phyloP scores from a whole-genome alignment of 1,140 invertebrate species.

The Helicorthomorpha holstii region DNA sequence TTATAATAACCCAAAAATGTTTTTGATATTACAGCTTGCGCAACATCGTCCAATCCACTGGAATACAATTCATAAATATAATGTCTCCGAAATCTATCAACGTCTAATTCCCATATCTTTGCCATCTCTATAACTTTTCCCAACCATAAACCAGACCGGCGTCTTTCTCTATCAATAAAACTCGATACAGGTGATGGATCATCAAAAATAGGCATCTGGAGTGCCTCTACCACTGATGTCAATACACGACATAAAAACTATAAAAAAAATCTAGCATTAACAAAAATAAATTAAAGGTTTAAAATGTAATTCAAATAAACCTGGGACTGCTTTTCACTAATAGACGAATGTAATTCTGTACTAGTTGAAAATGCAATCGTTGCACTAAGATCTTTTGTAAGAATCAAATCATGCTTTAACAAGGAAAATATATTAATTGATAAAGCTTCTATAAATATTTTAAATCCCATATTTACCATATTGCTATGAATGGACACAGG shows the following conservation, averaged over 20 bases:
- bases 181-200: no score
- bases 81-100: constrained; percentile 52
- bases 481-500: not conserved
- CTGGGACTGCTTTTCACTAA: no score
- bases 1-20: not conserved
- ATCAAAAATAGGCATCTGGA: constrained; percentile 9
- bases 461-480: not conserved
- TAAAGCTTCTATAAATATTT: no score
- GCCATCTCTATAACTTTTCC: constrained; percentile 42
- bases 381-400: no score
- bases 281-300: no score
- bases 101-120: constrained; percentile 58
- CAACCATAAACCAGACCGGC: constrained; percentile 1
- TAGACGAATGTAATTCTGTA: no score
- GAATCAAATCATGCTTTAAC: no score
- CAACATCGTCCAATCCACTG: constrained; percentile 54
- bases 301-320: no score
- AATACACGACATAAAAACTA: constrained; percentile 22
- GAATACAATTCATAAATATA: constrained; percentile 58
- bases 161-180: not conserved
- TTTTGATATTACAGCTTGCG: constrained; percentile 40
- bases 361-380: no score
- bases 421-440: no score
- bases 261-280: constrained; percentile 17
- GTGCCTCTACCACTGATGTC: constrained; percentile 14